A percentile compares a stretch with the other conserved stretches of the same genome.
Conservation (phyloP, 2,888 invertebrate genomes). For the Heliconius ethilla region DNA sequence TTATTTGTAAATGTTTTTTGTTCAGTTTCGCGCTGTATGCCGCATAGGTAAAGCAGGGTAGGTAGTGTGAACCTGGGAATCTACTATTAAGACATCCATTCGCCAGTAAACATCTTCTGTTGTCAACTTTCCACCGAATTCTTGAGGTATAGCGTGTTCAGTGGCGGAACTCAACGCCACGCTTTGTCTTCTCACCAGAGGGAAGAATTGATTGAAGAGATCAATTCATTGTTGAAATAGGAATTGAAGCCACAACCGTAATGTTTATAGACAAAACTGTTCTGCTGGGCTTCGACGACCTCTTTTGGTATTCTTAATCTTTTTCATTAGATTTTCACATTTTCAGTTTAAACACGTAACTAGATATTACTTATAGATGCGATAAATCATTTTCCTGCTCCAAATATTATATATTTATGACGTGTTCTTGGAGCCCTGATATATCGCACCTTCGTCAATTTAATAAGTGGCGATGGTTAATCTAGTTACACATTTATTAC, state of each 20-base stretch:
- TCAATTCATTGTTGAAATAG: too few species aligned
- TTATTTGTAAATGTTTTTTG: background rate
- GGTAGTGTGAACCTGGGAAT: background rate
- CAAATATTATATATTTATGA: conserved; percentile 9
- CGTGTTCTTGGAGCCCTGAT: background rate
- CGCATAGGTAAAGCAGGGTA: background rate
- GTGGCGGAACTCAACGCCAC: background rate
- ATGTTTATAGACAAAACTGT: background rate
- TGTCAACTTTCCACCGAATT: background rate
- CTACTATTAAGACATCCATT: background rate
- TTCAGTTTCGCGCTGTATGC: background rate
- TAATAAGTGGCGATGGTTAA: conserved; percentile 2
- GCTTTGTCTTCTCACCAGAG: background rate
- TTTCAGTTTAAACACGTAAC: conserved; percentile 6
- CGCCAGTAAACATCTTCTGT: too few species aligned
- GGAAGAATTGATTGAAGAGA: background rate
- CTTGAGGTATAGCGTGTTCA: background rate
- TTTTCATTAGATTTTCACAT: background rate
- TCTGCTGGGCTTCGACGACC: background rate
- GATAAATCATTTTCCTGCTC: conserved; percentile 5
- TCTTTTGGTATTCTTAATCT: background rate
- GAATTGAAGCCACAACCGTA: background rate
- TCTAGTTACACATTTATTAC: background rate
- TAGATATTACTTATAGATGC: conserved; percentile 2
- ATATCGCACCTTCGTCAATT: conserved; percentile 2